Evolutionary conservation across 1,140 invertebrate species (phyloP).

Genomic region (Tribolium castaneum): DNA sequence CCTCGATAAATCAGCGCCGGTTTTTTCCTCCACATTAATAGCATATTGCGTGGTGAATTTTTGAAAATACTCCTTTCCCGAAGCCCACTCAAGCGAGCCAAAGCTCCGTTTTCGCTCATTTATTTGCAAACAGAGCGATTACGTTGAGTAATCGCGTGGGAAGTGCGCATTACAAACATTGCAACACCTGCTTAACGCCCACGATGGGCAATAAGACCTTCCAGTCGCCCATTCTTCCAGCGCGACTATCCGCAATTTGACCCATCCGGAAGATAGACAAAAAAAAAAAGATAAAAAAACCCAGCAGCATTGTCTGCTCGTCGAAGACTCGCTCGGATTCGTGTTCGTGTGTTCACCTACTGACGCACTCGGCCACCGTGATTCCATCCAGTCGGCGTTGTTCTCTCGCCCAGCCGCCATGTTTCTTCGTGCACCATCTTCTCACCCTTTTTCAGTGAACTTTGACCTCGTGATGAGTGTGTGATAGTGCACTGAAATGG

Average conservation of each 20-base stretch:
- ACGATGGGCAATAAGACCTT: conserved; percentile 1
- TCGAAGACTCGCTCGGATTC: conserved; percentile 1
- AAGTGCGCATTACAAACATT: conserved; percentile 35
- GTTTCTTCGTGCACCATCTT: conserved; percentile 14
- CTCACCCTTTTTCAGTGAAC: conserved; percentile 12
- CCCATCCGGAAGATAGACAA: background rate
- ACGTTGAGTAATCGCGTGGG: conserved; percentile 26
- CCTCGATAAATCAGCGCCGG: background rate
- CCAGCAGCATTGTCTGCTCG: conserved; percentile 7
- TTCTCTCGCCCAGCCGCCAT: conserved; percentile 21
- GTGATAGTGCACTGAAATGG: conserved; percentile 58
- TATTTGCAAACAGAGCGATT: conserved; percentile 16
- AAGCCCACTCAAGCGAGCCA: background rate
- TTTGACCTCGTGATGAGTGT: conserved; percentile 16
- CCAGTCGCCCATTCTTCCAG: background rate
- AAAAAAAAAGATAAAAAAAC: background rate
- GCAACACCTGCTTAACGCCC: conserved; percentile 21
- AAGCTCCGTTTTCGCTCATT: background rate
- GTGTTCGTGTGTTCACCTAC: conserved; percentile 37
- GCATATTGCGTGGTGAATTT: background rate
- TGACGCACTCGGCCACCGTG: conserved; percentile 11
- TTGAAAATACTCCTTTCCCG: background rate
- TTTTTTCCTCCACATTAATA: background rate
- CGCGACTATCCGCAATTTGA: background rate
- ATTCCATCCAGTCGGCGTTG: conserved; percentile 37